Base-by-base conservation (phyloP, 2,113 vertebrate species). In the Apaloderma vittatum region DNA sequence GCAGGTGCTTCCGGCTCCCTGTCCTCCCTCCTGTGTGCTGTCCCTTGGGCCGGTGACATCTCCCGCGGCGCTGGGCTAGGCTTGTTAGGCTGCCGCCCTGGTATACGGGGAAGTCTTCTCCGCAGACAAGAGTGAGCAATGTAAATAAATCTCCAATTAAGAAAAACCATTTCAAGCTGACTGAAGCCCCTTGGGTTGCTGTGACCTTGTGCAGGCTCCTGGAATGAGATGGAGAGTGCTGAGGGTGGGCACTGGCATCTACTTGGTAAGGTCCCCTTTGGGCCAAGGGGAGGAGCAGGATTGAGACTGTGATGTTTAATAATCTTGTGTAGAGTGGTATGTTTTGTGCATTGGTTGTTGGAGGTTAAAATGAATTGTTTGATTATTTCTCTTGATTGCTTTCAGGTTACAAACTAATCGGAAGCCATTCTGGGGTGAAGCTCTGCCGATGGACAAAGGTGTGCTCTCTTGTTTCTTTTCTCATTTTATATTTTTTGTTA, bases 371-470 rank as follows among this genome's bases (percentile, higher is more conserved):
- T 45, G 12, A 19, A 10, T 19, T 7, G 10, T 40, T 45, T 48
- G 15, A 21, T 36, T 77, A 13, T 21, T 66, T 83, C 40, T 71
- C 48, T 54, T 55, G 12, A 74, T 79, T 93, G 15, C 96, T 88
- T 96, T 26, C 97, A 99, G 99, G 99, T 30, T 99, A 99, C 94
- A 99, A 98, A 94, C 97, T 99, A 83, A 99, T 99, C 71, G 99
- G 99, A 94, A 99, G 99, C 96, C 99, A 99, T 84, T 99, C 99
- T 1, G 99, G 99, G 58, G 99, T 99, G 95, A 99, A 99, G 95
- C 98, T 99, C 12, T 99, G 99, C 94, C 98, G 99, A 20, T 99
- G 99, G 99, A 99, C 99, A 79, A 99, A 99, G 99, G 99, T 99
- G 98, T 86, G 10, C 4, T 46, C 43, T 52, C 22, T 76, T 30